Evolutionary conservation across 2,113 vertebrate species (phyloP).

Genomic region (Lanius ludovicianus): DNA sequence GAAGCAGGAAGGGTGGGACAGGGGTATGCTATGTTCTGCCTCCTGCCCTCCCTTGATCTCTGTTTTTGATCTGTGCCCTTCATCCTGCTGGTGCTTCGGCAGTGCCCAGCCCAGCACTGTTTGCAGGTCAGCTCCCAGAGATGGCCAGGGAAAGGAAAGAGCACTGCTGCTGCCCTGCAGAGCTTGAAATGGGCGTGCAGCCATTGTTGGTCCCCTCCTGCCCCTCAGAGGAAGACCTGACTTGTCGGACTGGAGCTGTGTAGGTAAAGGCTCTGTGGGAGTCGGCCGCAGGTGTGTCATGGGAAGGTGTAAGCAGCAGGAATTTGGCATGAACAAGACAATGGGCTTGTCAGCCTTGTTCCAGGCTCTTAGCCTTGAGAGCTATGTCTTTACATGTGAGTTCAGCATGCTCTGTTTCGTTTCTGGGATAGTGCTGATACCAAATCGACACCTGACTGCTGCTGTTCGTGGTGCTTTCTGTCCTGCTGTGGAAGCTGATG

Average conservation of each 20-base stretch:
- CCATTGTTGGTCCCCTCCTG: not conserved
- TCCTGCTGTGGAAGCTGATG: not conserved
- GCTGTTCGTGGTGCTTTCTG: rapidly evolving
- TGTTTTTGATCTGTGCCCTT: not conserved
- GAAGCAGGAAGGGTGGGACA: slow-evolving; percentile 63
- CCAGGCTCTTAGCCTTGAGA: not conserved
- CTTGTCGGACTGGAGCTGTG: not conserved
- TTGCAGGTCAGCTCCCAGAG: not conserved
- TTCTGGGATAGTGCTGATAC: not conserved
- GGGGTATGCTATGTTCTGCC: not conserved
- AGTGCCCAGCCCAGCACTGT: not conserved
- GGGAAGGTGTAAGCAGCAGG: not conserved
- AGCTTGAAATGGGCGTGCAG: not conserved
- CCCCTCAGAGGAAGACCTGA: not conserved
- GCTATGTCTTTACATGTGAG: not conserved
- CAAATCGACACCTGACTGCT: not conserved
- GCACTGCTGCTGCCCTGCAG: not conserved
- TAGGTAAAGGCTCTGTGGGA: not conserved
- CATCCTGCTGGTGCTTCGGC: not conserved
- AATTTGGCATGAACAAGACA: not conserved
- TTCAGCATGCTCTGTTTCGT: not conserved
- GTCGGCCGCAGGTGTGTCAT: rapidly evolving
- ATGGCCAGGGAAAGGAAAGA: not conserved
- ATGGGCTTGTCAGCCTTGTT: not conserved
- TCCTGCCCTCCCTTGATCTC: slow-evolving; percentile 5